Evolutionary conservation across 1,140 invertebrate species (phyloP), one percentile per base, ranked within the genome.

Genomic region (Copidosoma floridanum): DNA sequence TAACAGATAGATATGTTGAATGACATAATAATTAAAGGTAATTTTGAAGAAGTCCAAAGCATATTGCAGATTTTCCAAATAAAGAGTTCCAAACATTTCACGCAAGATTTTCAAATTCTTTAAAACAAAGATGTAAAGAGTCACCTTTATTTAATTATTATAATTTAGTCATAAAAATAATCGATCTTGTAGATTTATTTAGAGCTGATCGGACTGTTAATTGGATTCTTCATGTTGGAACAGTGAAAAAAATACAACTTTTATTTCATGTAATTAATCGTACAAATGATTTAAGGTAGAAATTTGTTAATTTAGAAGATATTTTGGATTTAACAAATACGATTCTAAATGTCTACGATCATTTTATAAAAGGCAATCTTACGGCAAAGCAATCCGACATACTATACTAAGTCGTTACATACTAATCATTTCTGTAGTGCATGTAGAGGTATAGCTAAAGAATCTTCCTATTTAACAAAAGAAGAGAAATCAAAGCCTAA

Each of bases 211-310:
- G 61, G 0, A 41, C 50, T 24, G 61, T 56, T 8, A 26, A 66
- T 40, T 66, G 61, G 61, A 16, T 56, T 29, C 29, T 59, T 29
- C 48, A 66, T 32, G 6, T 60, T 1, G 16, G 21, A 14, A 38
- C 47, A 18, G 6, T 56, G 1, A 41, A 63, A 32, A 59, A 59
- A 55, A 3, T 56, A 5, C 43, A 48, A 32, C 61, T 61, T 26
- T 3, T 63, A 12, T 63, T 66, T 23, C 40, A 52, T 21, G 12
- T 51, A 10, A 44, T 60, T 23, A 57, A 66, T 18, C 23, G 56
- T 16, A 38, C 32, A 6, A 56, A 63, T 51, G 60, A 66, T 20
- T 40, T 50, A 37, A 26, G 57, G n/a, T 66, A 57, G 57, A 7
- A 23, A n/a, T 2, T 54, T 7, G 26, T 64, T n/a, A 60, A 54